Evolutionary conservation across 2,888 invertebrate genomes (phyloP).

Genomic region (Petrolisthes manimaculis): DNA sequence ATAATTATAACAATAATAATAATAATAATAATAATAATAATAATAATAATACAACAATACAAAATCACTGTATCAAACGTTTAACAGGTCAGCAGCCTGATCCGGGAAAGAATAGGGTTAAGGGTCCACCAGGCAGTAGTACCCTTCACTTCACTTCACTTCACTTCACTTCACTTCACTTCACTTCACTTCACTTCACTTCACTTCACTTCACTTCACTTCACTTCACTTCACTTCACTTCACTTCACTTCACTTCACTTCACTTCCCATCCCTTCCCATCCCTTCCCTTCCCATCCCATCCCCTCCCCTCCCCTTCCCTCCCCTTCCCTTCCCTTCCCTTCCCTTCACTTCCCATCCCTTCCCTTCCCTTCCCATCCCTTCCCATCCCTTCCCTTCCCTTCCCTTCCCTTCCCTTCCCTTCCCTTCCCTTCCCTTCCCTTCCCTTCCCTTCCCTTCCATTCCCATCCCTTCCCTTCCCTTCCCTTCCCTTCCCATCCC

Average conservation of each 20-base stretch:
- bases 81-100: too few species aligned
- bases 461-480: not conserved
- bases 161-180: not conserved
- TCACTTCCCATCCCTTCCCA: slow-evolving; percentile 7
- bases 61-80: too few species aligned
- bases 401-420: slow-evolving; percentile 22
- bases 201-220: not conserved
- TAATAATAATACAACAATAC: too few species aligned
- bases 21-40: too few species aligned
- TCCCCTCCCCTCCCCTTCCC: slow-evolving; percentile 6
- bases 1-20: too few species aligned
- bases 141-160: not conserved
- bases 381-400: slow-evolving; percentile 24
- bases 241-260: not conserved
- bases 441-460: slow-evolving; percentile 13
- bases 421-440: slow-evolving; percentile 26
- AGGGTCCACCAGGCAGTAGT: too few species aligned
- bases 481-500: not conserved
- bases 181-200: not conserved
- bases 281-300: slow-evolving; percentile 8
- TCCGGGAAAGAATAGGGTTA: too few species aligned
- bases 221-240: not conserved
- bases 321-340: slow-evolving; percentile 9
- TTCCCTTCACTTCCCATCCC: slow-evolving; percentile 12
- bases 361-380: slow-evolving; percentile 20